phyloP scores from a whole-genome alignment of 2,113 vertebrate genomes.

The Enhydra lutris region DNA sequence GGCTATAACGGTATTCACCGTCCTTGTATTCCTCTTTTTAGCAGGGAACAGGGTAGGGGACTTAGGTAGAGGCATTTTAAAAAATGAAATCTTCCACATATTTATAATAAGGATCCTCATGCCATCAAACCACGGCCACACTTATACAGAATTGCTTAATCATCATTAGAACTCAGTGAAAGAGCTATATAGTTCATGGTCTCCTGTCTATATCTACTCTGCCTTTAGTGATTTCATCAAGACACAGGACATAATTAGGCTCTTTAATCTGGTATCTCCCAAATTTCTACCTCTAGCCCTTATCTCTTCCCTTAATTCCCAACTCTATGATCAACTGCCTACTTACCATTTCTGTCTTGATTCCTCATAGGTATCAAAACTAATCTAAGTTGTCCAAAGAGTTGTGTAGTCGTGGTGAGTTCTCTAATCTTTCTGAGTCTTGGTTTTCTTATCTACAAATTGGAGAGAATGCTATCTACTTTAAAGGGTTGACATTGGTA shows the following conservation, averaged over 20 bases:
- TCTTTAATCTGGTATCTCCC: background rate
- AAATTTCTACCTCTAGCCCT: background rate
- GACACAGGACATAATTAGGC: background rate
- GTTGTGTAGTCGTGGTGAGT: background rate
- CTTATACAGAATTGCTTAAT: background rate
- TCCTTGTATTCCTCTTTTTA: background rate
- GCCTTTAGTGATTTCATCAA: background rate
- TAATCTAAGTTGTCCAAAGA: background rate
- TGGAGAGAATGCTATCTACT: background rate
- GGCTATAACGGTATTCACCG: background rate
- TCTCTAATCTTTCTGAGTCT: background rate
- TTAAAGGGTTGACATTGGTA: background rate
- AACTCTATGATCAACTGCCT: background rate
- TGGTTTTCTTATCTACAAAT: background rate
- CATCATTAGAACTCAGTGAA: background rate
- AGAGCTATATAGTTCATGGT: background rate
- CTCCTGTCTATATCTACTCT: background rate
- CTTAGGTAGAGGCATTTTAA: background rate
- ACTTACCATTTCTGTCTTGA: background rate
- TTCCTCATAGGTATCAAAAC: background rate
- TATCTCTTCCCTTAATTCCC: background rate
- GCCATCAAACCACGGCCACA: background rate
- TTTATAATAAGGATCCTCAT: background rate
- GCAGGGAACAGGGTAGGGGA: rapidly evolving
- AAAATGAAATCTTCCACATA: background rate